Percentiles rank a stretch among this genome's conserved stretches.
Conservation (phyloP, 2,888 invertebrate genomes). For the Gymnosoma rotundatum region DNA sequence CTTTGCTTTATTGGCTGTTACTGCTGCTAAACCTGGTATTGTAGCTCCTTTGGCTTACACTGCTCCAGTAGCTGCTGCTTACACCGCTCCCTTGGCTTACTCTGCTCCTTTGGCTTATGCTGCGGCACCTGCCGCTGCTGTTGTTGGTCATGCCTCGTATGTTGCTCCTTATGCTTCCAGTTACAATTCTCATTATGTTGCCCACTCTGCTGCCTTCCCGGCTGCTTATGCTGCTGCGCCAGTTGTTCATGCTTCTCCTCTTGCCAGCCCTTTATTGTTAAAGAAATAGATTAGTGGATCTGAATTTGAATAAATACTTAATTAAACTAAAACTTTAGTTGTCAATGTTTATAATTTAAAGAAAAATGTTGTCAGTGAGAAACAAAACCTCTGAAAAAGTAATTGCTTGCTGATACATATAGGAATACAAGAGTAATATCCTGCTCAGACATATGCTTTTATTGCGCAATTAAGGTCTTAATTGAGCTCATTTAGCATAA, state of each 20-base stretch:
- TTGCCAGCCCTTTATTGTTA: constrained; percentile 56
- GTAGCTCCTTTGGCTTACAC: constrained; percentile 61
- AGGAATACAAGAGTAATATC: too few relatives aligned
- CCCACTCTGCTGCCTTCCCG: constrained; percentile 78
- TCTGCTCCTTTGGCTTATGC: constrained; percentile 54
- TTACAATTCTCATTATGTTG: constrained; percentile 76
- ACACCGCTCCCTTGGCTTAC: not conserved
- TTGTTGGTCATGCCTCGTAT: constrained; percentile 77
- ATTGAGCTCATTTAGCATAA: too few relatives aligned
- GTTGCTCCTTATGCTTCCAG: constrained; percentile 78
- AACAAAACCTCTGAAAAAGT: too few relatives aligned
- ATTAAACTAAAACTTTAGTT: not conserved
- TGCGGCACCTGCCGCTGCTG: constrained; percentile 71
- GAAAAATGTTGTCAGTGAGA: not conserved
- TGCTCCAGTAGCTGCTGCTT: constrained; percentile 40
- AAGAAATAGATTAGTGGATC: constrained; percentile 38
- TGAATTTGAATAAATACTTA: too few relatives aligned
- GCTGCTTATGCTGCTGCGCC: constrained; percentile 74
- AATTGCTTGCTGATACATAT: too few relatives aligned
- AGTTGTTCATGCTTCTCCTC: constrained; percentile 68
- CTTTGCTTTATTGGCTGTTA: constrained; percentile 77
- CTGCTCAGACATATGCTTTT: too few relatives aligned
- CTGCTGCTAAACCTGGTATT: constrained; percentile 73
- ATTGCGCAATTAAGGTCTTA: too few relatives aligned
- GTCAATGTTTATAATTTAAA: not conserved